Base-by-base conservation (phyloP, 2,113 vertebrate species). In the Marmota monax region DNA sequence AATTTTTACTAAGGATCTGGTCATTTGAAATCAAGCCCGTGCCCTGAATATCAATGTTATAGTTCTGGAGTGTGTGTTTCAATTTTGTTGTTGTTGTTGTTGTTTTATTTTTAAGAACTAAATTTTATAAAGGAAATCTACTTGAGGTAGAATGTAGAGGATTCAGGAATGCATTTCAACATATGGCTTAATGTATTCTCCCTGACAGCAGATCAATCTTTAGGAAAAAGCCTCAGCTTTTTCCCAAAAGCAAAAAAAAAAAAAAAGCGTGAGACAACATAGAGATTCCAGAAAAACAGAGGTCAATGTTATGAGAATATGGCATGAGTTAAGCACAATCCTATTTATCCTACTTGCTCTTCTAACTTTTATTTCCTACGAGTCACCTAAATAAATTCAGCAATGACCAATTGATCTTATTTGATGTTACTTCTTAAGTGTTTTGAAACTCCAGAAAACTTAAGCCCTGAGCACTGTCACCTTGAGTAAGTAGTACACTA, bases 181-280 rank as follows among this genome's bases (percentile, higher is more conserved):
- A 77, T 53, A 42, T 63, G 29, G 1, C 39, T 92, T 93, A 90
- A 92, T 88, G 65, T 92, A 34, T 20, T 32, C n/a, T 94, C 5
- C 37, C n/a, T 88, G 85, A 89, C 23, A 91, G 74, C 61, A 72
- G 80, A 95, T 87, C 92, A 86, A 9, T 97, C 93, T 86, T 94
- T 51, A 87, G 20, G 18, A 82, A 88, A 73, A 89, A 51, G 29
- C 10, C 13, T 79, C 0, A 0, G 42, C 37, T 88, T 79, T 67
- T 70, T 94, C 11, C 58, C 74, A 87, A 96, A 92, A 97, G 16
- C 45, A 70, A 76, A 58, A 6, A 88, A 91, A 82, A 79, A 45
- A 45, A 6, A 88, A 91, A 82, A 70, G 12, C 72, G 72, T 89
- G 32, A 23, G 10, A 74, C 25, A 89, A 83, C 34, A 84, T n/a